Percentiles rank a stretch among this genome's conserved stretches.
These are phyloP conservation scores for Anoplophora glabripennis DNA, from an alignment of 1,140 invertebrate genomes.

Conservation along the genomic window DNA sequence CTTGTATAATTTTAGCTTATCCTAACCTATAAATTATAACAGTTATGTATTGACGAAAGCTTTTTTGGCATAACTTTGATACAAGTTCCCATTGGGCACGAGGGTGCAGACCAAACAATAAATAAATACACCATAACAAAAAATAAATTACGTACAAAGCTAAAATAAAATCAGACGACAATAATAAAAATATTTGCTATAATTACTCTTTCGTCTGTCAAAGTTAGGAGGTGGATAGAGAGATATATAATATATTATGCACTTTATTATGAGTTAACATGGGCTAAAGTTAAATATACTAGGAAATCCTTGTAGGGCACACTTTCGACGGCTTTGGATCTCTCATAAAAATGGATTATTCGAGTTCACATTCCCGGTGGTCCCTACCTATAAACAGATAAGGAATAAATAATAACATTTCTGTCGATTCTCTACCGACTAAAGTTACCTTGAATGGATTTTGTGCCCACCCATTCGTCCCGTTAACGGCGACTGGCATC, in stretches of 20 bases:
- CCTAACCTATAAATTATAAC: constrained; percentile 17
- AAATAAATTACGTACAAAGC: constrained; percentile 27
- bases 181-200: too few species aligned
- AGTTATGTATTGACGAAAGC: constrained; percentile 26
- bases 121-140: constrained; percentile 27
- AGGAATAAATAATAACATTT: too few species aligned
- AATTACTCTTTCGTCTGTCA: constrained; percentile 2
- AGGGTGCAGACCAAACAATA: constrained; percentile 11
- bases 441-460: constrained; percentile 47
- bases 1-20: constrained; percentile 16
- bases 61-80: constrained; percentile 33
- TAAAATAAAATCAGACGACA: background rate
- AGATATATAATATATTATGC: constrained; percentile 13
- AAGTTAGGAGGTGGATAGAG: constrained; percentile 15
- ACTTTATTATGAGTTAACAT: constrained; percentile 13
- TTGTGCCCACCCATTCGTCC: constrained; percentile 35
- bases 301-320: constrained; percentile 3
- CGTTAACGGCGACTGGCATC: constrained; percentile 26
- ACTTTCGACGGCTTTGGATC: background rate
- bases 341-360: constrained; percentile 49
- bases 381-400: constrained; percentile 37
- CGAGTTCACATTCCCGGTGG: constrained; percentile 35
- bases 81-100: constrained; percentile 10
- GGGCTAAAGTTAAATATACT: constrained; percentile 10
- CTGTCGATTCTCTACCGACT: too few species aligned